Base-by-base conservation (phyloP, 2,888 invertebrate genomes). In the Himalopsyche anomala region DNA sequence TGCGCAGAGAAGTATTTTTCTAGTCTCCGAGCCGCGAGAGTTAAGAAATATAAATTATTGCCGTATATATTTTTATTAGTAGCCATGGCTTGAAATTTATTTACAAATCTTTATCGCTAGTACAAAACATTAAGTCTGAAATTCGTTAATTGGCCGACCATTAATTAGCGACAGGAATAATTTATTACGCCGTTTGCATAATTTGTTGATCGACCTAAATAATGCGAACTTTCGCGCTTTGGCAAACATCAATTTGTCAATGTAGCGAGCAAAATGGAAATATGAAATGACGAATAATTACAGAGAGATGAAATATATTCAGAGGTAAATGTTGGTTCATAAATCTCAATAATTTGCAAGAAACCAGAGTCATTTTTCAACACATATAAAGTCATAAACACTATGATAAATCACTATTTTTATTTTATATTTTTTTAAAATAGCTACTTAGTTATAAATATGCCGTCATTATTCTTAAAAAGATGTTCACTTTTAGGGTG, bases 261-360 rank as follows among this genome's bases (percentile, higher is more conserved):
- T 19, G 62, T 62, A 12, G 19, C 62, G 62, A 62, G 4, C 8
- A 9, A n/a, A 19, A 19, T 62, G 28, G 62, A 62, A 62, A 62
- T 62, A 28, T 62, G 28, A 62, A 62, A 62, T 19, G 62, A 62
- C 62, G 62, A 9, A 62, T 62, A n/a, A 62, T 19, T 62, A 62
- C n/a, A 5, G 19, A 28, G 19, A 28, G 5, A 19, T 62, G n/a
- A 56, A 56, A 62, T 28, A 62, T 19, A 62, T 62, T 19, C 28
- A 3, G 28, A 9, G 28, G 28, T 62, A 62, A 19, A 19, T 19
- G 28, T 19, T n/a, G 62, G 19, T 19, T 62, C 2, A 62, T 62
- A 19, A n/a, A 62, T 9, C 62, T 62, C 6, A 62, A 19, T 62
- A 62, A 3, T 62, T 19, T 19, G 11, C 62, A 4, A 62, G 62